Base-by-base conservation (phyloP, 2,888 invertebrate species). In the Trissolcus japonicus region DNA sequence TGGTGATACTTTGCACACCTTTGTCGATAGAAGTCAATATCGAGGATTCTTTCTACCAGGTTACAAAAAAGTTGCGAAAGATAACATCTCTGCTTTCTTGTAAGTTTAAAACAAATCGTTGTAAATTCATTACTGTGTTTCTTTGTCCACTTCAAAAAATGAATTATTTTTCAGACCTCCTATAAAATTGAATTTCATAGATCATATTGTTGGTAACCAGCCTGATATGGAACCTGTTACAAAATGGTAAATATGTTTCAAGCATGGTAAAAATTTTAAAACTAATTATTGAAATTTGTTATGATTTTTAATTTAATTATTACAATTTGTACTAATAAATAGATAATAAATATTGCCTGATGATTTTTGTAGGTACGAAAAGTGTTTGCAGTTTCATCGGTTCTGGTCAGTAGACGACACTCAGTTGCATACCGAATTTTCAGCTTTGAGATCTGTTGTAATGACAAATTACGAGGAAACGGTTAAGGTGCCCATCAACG, bases 361-460 rank as follows among this genome's bases (percentile, higher is more conserved):
- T 43, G 16, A 16, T 35, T 40, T n/a, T 13, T 51, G 2, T 17
- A 93, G 93, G 93, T 95, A 95, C 86, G 94, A 95, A 87, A 91
- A 92, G 67, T 92, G 91, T 75, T 89, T 95, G 25, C 91, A 92
- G 89, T 95, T 95, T 83, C 95, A 95, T 80, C 93, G 98, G 83
- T 98, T 98, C 90, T 99, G 99, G 99, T 98, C 98, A 0, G 97
- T 99, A 1, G 99, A 99, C 87, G 99, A 99, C 90, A 93, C 92
- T 16, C 97, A 98, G 90, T 92, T 99, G 16, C 97, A 97, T 89
- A 99, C 99, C 0, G 95, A 99, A 86, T 99, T 95, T 89, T 99
- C 99, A 0, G 95, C 99, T 0, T 91, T 99, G n/a, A 93, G 98
- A 14, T 99, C 99, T 0, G 95, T 98, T 82, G 99, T 99, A 0